Conservation (phyloP, 2,113 vertebrate species). For the Furnarius figulus region DNA sequence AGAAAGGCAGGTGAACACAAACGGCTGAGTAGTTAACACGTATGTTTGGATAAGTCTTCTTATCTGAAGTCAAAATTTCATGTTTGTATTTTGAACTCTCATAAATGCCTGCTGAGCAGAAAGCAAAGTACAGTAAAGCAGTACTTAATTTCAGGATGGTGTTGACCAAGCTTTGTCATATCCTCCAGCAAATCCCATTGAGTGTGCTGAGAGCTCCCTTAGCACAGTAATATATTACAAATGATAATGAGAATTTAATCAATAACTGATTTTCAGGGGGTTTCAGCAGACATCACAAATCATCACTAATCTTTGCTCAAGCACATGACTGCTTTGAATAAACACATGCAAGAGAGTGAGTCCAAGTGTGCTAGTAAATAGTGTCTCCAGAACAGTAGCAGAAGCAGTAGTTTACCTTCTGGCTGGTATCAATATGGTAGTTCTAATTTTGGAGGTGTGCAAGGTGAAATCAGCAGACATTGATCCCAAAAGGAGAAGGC, state of each 20-base stretch:
- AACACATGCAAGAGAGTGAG: not conserved
- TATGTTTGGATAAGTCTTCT: not conserved
- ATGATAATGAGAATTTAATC: not conserved
- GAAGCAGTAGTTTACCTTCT: not conserved
- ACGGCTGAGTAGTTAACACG: rapidly evolving
- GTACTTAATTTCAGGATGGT: not conserved
- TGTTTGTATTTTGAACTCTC: not conserved
- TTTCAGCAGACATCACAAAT: not conserved
- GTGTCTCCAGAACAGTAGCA: not conserved
- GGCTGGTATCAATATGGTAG: not conserved
- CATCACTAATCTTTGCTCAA: conserved; percentile 21
- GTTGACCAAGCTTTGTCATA: not conserved
- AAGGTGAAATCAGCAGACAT: not conserved
- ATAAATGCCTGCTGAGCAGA: not conserved
- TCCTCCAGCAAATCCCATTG: not conserved
- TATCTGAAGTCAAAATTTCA: conserved; percentile 2
- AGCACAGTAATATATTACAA: not conserved
- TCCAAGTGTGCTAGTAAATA: not conserved
- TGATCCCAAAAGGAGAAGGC: not conserved
- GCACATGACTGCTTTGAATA: not conserved
- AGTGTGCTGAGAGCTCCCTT: not conserved
- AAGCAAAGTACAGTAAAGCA: not conserved
- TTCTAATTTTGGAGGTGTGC: not conserved
- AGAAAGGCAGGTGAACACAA: not conserved
- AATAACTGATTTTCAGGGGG: not conserved